Base-by-base conservation (phyloP, 2,888 invertebrate species). In the Thera britannica region DNA sequence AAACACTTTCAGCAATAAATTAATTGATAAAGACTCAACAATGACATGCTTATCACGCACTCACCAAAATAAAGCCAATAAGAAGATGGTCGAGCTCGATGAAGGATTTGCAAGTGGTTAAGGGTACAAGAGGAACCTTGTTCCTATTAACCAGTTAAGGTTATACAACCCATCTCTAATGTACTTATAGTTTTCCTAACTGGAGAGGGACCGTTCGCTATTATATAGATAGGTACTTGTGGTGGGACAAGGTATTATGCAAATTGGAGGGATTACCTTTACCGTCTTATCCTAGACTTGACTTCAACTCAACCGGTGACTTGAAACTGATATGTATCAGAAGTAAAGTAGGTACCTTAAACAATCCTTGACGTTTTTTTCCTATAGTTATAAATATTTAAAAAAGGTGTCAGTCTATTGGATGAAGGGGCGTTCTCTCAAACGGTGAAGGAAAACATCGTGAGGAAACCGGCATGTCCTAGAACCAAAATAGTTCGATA, bases 221-320 rank as follows among this genome's bases (percentile, higher is more conserved):
- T 72, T 1, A 0, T 23, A 23, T 23, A 23, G 23, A 49, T 54
- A 44, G 2, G 60, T 60, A 59, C 68, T 62, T 67, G 69, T 60
- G 66, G 68, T 52, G 66, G 58, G 65, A 70, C 65, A 70, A 77
- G 75, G 78, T 78, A 79, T 80, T 84, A 87, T 87, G 84, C 81
- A 86, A 87, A 89, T 86, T 85, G 82, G 75, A 63, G 66, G 83
- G 83, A 86, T 88, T 85, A 86, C 80, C 80, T 82, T 82, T 80
- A 83, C 83, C 82, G 70, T 76, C 76, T 83, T 79, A 83, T 84
- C 81, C 76, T 76, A 58, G 67, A 68, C 64, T 64, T 69, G 65
- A 58, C 51, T 56, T 55, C 48, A 64, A 65, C 58, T 54, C 52
- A 4, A 44, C 8, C 23, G 46, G 46, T 60, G 41, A 41, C 44